Evolutionary conservation across 2,113 vertebrate genomes (phyloP).

Genomic region (Poeciliopsis turrubarensis): DNA sequence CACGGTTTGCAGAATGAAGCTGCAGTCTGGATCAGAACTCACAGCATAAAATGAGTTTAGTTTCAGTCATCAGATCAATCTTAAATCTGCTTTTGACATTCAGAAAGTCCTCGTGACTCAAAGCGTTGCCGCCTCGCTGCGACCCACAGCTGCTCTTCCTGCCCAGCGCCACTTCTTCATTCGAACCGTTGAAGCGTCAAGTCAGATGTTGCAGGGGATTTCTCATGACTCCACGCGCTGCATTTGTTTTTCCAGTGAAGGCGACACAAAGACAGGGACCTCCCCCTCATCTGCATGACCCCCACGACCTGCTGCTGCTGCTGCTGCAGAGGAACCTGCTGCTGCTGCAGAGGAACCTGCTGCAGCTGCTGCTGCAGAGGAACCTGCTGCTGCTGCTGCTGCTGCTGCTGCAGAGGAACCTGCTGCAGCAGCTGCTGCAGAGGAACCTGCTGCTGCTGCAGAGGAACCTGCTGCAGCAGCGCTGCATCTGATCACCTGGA

Average conservation of each 20-base stretch:
- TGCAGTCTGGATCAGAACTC: neutral
- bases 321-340: neutral
- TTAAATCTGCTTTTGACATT: neutral
- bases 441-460: too few relatives aligned
- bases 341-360: neutral
- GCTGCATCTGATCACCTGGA: neutral
- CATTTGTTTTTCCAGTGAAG: slow-evolving; percentile 55
- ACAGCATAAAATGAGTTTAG: neutral
- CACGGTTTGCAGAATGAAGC: neutral
- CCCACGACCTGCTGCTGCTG: slow-evolving; percentile 16
- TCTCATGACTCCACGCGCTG: slow-evolving; percentile 26
- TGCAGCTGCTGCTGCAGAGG: too few relatives aligned
- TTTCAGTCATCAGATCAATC: slow-evolving; percentile 6
- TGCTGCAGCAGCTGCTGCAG: too few relatives aligned
- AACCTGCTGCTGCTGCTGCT: too few relatives aligned
- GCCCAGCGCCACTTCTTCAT: neutral
- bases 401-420: too few relatives aligned
- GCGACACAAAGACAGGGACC: slow-evolving; percentile 26
- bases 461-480: slow-evolving; percentile 2
- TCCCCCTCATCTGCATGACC: slow-evolving; percentile 41
- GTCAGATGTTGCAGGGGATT: slow-evolving; percentile 42
- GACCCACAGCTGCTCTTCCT: neutral
- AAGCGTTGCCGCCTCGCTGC: neutral
- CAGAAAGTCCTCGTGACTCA: slow-evolving; percentile 32
- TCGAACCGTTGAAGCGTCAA: slow-evolving; percentile 32